These are phyloP conservation scores for Aradophagus sp. DNA, from an alignment of 1,140 invertebrate genomes.

Conservation along the genomic window DNA sequence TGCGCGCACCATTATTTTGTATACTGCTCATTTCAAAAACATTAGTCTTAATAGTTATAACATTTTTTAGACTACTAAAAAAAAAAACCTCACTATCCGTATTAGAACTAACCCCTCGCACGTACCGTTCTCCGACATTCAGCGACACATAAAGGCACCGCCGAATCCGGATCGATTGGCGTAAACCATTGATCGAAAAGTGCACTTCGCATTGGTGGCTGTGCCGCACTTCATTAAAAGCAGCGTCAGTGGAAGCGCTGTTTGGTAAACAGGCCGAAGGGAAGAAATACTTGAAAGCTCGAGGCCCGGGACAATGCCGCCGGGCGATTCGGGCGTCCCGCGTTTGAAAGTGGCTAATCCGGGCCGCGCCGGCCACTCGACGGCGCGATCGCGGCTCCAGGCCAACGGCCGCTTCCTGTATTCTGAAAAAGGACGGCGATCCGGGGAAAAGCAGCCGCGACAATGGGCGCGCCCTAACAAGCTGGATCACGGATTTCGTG, in stretches of 20 bases:
- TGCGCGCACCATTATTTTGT: too few species aligned
- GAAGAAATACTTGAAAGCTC: conserved; percentile 42
- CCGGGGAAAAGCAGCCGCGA: conserved; percentile 58
- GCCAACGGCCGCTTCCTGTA: conserved; percentile 44
- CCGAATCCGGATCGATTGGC: too few species aligned
- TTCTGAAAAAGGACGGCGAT: conserved; percentile 44
- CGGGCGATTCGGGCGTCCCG: conserved; percentile 24
- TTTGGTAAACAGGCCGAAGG: conserved; percentile 28
- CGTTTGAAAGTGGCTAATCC: conserved; percentile 63
- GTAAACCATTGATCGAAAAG: too few species aligned
- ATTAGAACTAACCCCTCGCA: too few species aligned
- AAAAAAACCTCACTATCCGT: too few species aligned
- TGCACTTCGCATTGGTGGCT: not conserved
- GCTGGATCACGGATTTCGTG: conserved; percentile 65
- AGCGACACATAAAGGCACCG: too few species aligned
- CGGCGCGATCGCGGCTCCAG: conserved; percentile 35
- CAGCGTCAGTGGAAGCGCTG: conserved; percentile 22
- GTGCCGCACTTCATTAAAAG: conserved; percentile 29
- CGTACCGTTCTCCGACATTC: too few species aligned
- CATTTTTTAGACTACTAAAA: too few species aligned
- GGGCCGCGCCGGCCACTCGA: conserved; percentile 51
- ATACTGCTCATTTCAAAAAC: too few species aligned
- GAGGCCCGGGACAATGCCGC: conserved; percentile 23
- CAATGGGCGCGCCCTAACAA: conserved; percentile 68
- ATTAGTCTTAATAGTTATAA: too few species aligned